Evolutionary conservation across 1,140 invertebrate genomes (phyloP), one percentile per base, ranked within the genome.

Genomic region (Lethrus apterus): DNA sequence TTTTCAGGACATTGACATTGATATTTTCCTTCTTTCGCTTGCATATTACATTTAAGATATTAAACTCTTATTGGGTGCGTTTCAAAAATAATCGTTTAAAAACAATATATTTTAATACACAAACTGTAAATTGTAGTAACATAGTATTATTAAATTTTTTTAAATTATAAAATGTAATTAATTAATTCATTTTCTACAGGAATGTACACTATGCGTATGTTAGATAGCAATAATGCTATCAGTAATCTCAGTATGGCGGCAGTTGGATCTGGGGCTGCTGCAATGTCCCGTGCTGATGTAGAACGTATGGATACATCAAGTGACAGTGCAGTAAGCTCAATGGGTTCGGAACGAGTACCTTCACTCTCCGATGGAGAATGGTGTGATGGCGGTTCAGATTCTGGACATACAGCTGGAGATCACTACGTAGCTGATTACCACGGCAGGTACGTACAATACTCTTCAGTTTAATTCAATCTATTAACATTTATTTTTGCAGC

Each of bases 311-410:
- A 89, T 59, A 84, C 84, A 0, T 87, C 85, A 15, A 83, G 79
- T 2, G 89, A 92, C 66, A 90, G 86, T 63, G 88, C 88, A 4
- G 87, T 91, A 21, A 90, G 87, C 49, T 91, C 88, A 2, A 90
- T 93, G 87, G 88, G 88, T 4, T 90, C 87, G 4, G 88, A 91
- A 59, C 72, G 87, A n/a, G 86, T 89, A 11, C 84, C 86, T 1
- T 89, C 86, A 0, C 69, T 89, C 1, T 89, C 86, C 7, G 88
- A 91, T 61, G 86, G 84, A 11, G 89, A 91, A 56, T 91, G 87
- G 88, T 86, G 87, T 65, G 89, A 91, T 59, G 79, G 77, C 21
- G 86, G 86, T 11, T 88, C 83, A 23, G 88, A 92, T 62, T 87
- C 86, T 2, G 84, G 83, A 26, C 81, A 84, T 47, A 79, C 75